Evolutionary conservation across 2,797 vertebrate species (phyloP).

Genomic region (Coilia nasus): DNA sequence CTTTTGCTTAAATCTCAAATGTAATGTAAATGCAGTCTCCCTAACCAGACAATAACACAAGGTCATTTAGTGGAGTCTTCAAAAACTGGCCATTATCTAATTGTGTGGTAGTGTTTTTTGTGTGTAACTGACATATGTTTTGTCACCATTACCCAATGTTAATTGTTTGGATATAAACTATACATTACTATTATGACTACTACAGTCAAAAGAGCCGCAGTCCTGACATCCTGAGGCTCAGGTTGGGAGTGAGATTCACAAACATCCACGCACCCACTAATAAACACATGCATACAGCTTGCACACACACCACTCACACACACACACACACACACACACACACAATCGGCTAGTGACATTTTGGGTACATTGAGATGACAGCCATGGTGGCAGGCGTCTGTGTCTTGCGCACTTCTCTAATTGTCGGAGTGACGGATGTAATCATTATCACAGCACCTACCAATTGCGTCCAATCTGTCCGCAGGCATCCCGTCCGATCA

Average conservation of each 20-base stretch:
- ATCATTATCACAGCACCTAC: constrained; percentile 25
- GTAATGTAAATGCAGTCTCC: no score
- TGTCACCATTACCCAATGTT: no score
- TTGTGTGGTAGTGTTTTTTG: no score
- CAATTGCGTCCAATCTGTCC: constrained; percentile 10
- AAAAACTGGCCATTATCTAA: no score
- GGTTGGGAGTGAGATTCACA: not conserved
- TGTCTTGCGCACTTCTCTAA: constrained; percentile 29
- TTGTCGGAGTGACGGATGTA: constrained; percentile 36
- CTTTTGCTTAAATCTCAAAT: no score
- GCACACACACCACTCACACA: not conserved
- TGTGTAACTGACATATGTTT: no score
- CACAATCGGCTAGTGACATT: not conserved
- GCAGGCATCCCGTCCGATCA: not conserved
- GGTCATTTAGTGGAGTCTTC: no score
- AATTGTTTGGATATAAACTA: no score
- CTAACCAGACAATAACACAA: no score
- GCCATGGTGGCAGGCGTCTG: not conserved
- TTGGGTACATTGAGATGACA: not conserved
- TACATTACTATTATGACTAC: no score
- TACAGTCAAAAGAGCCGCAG: no score
- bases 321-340: constrained; percentile 1
- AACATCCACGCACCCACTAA: not conserved
- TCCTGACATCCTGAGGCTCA: no score
- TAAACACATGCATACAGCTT: not conserved